Conservation (phyloP, 2,797 vertebrate species). For the Orestias chungarensis region DNA sequence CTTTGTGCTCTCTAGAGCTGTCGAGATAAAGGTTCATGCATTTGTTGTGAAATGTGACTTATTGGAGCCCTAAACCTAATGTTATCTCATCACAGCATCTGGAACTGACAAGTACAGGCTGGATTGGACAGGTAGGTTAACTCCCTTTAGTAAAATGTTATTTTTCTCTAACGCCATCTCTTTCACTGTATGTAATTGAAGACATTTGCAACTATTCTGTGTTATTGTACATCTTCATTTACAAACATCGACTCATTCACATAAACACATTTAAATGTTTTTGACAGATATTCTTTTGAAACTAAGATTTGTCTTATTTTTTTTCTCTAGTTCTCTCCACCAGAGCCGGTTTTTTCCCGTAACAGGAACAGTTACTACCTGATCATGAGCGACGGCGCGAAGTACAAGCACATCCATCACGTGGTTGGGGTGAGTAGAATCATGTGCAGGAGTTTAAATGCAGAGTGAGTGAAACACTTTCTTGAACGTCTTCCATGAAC, state of each 20-base stretch:
- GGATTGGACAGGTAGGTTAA: constrained; percentile 91
- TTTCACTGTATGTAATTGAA: not conserved
- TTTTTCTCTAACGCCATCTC: not conserved
- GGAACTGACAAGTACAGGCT: constrained; percentile 84
- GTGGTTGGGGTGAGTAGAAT: constrained; percentile 73
- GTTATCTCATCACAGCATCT: constrained; percentile 62
- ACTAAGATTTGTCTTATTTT: not conserved
- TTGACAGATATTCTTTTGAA: not conserved
- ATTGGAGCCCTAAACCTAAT: not conserved
- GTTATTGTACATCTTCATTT: not conserved
- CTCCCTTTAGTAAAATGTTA: not conserved
- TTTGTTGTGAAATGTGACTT: not conserved
- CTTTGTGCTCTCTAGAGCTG: not conserved
- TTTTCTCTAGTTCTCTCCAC: constrained; percentile 89
- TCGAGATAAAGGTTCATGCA: not conserved
- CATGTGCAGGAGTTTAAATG: not conserved
- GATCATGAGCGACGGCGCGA: constrained; percentile 84
- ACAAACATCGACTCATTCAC: not conserved
- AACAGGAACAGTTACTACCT: constrained; percentile 88
- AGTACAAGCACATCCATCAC: constrained; percentile 93
- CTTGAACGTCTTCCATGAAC: not conserved
- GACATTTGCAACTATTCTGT: not conserved
- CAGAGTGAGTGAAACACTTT: not conserved
- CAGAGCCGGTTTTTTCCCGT: constrained; percentile 85
- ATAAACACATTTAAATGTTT: not conserved